phyloP scores from a whole-genome alignment of 2,113 vertebrate species.

The Butastur rufipennis region DNA sequence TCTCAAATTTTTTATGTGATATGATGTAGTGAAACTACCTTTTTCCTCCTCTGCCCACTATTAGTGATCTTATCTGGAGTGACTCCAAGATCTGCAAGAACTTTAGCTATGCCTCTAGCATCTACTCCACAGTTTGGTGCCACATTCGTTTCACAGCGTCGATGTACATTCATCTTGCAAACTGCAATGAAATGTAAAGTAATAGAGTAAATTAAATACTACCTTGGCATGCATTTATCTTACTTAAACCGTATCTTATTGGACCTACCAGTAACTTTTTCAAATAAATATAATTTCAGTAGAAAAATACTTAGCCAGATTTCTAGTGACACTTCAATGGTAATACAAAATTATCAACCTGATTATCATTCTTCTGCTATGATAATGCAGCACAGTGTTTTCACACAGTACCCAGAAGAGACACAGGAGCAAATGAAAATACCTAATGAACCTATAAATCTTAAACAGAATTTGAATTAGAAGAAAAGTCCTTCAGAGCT shows the following conservation, averaged over 20 bases:
- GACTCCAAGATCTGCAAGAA: slow-evolving; percentile 94
- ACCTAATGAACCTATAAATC: neutral
- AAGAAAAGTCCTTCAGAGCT: neutral
- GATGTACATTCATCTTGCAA: slow-evolving; percentile 99
- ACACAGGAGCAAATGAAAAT: neutral
- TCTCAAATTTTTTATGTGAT: neutral
- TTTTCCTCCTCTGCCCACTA: slow-evolving; percentile 92
- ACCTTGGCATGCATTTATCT: neutral
- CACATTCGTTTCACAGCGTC: slow-evolving; percentile 94
- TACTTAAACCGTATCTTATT: neutral
- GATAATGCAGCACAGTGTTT: neutral
- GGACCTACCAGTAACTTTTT: neutral
- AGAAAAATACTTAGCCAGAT: neutral
- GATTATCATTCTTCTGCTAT: neutral
- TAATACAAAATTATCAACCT: neutral
- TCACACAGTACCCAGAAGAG: neutral
- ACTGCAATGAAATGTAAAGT: slow-evolving; percentile 72
- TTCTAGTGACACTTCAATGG: neutral
- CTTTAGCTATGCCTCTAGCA: slow-evolving; percentile 94
- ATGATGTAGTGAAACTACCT: slow-evolving; percentile 73
- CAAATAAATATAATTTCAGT: neutral
- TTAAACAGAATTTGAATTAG: neutral
- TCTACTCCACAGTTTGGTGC: slow-evolving; percentile 98
- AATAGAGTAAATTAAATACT: neutral
- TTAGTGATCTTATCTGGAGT: slow-evolving; percentile 98